A percentile compares a stretch with the other conserved stretches of the same genome.
These are phyloP conservation scores for Cheirogaleus major DNA, from an alignment of 2,797 vertebrate genomes.

Conservation along the genomic window DNA sequence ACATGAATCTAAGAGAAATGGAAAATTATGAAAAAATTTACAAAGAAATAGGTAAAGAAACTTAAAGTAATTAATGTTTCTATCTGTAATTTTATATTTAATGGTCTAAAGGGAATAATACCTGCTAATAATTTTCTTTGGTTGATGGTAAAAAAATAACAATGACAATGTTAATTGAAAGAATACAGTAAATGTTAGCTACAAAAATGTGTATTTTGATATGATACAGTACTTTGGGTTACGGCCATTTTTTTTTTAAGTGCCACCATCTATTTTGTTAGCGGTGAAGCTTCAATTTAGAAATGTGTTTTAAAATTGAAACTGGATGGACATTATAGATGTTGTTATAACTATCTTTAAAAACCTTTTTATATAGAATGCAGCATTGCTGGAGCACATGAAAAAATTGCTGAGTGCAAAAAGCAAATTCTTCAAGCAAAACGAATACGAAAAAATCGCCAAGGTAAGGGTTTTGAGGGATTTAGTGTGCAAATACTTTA, in stretches of 20 bases:
- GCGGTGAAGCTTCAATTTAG: conserved; percentile 34
- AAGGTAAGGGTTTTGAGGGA: conserved; percentile 88
- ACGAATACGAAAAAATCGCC: conserved; percentile 97
- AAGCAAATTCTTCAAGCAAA: conserved; percentile 99
- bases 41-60: conserved; percentile 92
- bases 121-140: not conserved
- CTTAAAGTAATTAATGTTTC: conserved; percentile 23
- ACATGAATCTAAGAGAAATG: conserved; percentile 99
- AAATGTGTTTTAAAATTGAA: conserved; percentile 61
- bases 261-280: not conserved
- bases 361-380: conserved; percentile 87
- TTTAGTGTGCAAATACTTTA: conserved; percentile 36
- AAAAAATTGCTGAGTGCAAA: conserved; percentile 98
- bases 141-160: conserved; percentile 11
- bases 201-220: not conserved
- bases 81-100: conserved; percentile 40
- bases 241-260: conserved; percentile 7
- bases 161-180: conserved; percentile 1
- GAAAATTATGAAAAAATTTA: conserved; percentile 99
- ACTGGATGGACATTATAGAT: conserved; percentile 2
- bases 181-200: not conserved
- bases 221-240: not conserved
- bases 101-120: conserved; percentile 10
- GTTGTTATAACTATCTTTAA: conserved; percentile 28
- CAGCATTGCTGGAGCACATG: conserved; percentile 95